These are phyloP conservation scores for Prionace glauca DNA, from an alignment of 2,797 vertebrate species.

Conservation along the genomic window DNA sequence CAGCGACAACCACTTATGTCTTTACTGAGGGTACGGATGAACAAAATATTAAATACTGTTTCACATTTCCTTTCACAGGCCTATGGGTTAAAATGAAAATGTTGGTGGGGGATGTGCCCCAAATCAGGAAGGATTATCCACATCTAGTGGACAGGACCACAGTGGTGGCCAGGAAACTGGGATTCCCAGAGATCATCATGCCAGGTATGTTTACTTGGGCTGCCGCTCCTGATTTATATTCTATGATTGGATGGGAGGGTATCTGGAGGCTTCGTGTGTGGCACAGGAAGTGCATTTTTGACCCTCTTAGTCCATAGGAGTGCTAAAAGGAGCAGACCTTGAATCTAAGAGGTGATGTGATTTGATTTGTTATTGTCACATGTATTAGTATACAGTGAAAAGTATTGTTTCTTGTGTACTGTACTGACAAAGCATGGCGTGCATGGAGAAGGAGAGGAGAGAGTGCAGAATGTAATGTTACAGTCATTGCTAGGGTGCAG, in stretches of 20 bases:
- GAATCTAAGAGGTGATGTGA: neutral
- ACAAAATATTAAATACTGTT: conserved; percentile 2
- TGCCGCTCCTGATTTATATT: neutral
- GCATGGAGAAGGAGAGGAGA: no score
- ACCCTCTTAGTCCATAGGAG: neutral
- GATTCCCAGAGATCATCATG: conserved; percentile 98
- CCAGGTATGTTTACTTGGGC: conserved; percentile 59
- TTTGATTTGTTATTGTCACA: no score
- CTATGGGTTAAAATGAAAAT: conserved; percentile 96
- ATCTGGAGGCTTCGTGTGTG: neutral
- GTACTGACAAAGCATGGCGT: no score
- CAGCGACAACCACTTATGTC: neutral
- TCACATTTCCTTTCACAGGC: conserved; percentile 54
- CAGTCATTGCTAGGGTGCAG: no score
- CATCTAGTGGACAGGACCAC: conserved; percentile 94
- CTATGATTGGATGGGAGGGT: neutral
- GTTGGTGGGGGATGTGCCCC: conserved; percentile 82
- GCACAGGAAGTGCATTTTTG: neutral
- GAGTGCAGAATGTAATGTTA: no score
- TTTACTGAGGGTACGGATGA: neutral
- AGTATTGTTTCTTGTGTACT: no score
- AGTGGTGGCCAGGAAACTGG: conserved; percentile 85
- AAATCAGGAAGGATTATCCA: conserved; percentile 90
- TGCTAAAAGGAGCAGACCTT: neutral
- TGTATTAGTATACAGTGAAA: no score